Percentiles rank a stretch among this genome's conserved stretches.
Conservation (phyloP, 1,140 invertebrate species). For the Lasioglossum baleicum region DNA sequence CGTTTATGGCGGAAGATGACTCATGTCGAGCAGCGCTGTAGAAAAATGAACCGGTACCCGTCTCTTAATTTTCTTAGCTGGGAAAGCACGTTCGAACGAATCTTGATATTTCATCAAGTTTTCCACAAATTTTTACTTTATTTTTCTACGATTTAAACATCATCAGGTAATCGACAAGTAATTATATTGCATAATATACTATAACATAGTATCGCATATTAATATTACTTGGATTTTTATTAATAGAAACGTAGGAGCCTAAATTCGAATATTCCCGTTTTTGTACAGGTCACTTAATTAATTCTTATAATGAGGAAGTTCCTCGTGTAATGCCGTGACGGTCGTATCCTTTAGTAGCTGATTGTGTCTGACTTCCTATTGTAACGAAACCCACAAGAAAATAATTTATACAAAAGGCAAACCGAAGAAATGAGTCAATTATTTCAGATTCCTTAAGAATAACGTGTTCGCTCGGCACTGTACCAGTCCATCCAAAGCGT, state of each 20-base stretch:
- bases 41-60: not conserved
- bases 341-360: not conserved
- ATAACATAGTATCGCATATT: not conserved
- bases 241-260: not conserved
- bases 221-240: constrained; percentile 9
- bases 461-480: not conserved
- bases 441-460: constrained; percentile 14
- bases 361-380: not conserved
- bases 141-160: not conserved
- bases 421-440: constrained; percentile 25
- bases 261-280: not conserved
- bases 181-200: no score
- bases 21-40: constrained; percentile 39
- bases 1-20: constrained; percentile 23
- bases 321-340: no score
- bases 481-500: constrained; percentile 1
- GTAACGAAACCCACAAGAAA: not conserved
- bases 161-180: not conserved
- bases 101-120: not conserved
- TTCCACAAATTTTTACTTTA: not conserved
- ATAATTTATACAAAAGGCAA: not conserved
- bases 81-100: not conserved
- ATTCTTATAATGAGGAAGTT: not conserved
- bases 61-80: not conserved
- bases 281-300: not conserved